Evolutionary conservation across 1,140 invertebrate genomes (phyloP).

Genomic region (Portunus trituberculatus): DNA sequence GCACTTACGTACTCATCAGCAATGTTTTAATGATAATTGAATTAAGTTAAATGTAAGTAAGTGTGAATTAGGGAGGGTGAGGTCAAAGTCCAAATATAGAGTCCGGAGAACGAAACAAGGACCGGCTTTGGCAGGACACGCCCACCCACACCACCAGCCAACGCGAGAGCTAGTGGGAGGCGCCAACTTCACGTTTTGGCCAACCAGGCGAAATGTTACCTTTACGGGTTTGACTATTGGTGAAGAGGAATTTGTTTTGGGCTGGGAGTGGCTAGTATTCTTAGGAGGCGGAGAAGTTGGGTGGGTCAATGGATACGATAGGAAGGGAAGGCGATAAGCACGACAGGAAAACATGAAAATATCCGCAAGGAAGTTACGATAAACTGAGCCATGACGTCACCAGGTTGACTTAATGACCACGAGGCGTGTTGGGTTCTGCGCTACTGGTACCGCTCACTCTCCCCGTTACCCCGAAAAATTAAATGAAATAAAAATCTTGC

Average conservation of each 20-base stretch:
- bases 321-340: background rate
- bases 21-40: background rate
- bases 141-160: background rate
- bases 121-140: background rate
- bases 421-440: background rate
- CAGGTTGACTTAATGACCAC: background rate
- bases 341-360: constrained; percentile 13
- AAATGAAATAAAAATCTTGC: too few relatives aligned
- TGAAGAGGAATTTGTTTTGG: background rate
- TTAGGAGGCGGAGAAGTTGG: background rate
- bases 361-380: background rate
- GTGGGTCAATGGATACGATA: background rate
- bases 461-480: too few relatives aligned
- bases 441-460: background rate
- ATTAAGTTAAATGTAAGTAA: background rate
- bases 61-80: background rate
- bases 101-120: background rate
- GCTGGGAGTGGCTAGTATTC: background rate
- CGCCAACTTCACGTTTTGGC: background rate
- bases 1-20: too few relatives aligned
- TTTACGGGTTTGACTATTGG: background rate
- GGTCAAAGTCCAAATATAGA: background rate
- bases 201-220: background rate
- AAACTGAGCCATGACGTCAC: constrained; percentile 1
- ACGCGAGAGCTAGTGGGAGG: background rate